Base-by-base conservation (phyloP, 2,888 invertebrate genomes). In the Thymelicus sylvestris region DNA sequence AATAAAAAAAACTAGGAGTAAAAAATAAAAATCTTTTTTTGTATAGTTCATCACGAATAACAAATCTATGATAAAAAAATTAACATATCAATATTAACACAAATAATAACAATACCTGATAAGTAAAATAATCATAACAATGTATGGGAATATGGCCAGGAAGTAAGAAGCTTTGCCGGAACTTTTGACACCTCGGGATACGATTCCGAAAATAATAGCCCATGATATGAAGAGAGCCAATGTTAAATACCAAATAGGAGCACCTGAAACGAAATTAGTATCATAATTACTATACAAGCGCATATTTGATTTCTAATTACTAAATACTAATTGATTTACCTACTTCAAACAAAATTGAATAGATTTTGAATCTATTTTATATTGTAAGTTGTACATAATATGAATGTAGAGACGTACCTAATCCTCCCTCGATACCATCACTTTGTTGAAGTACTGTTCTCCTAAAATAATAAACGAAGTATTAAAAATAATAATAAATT, bases 111-210 rank as follows among this genome's bases (percentile, higher is more conserved):
- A 80, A 77, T 73, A 93, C 90, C 93, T 94, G 68, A 97, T 95
- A 3, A 98, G 93, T 67, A 98, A 90, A 41, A 96, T 95, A 57
- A 97, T 86, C 84, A 98, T 94, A 59, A 98, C 95, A 2, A 97
- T 94, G 80, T 97, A 97, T 0, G 98, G 98, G 84, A 98, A 97
- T 3, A 98, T 83, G 0, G 98, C 98, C 6, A 98, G 95, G 87
- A 98, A 97, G 86, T 98, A 98, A 0, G 98, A 96, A 0, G 96
- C 96, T 87, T 97, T 97, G 47, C 97, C 97, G 0, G 97, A 96
- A 81, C 96, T 96, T 82, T 96, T 96, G 1, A 97, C 96, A 3
- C 97, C 97, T 77, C 95, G 94, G 44, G 96, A 94, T 31, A 97
- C 95, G 52, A 97, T 96, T 6, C 96, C 80, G 78, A 96, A 97